Conservation (phyloP, 2,888 invertebrate species). For the Drosophila picticornis region DNA sequence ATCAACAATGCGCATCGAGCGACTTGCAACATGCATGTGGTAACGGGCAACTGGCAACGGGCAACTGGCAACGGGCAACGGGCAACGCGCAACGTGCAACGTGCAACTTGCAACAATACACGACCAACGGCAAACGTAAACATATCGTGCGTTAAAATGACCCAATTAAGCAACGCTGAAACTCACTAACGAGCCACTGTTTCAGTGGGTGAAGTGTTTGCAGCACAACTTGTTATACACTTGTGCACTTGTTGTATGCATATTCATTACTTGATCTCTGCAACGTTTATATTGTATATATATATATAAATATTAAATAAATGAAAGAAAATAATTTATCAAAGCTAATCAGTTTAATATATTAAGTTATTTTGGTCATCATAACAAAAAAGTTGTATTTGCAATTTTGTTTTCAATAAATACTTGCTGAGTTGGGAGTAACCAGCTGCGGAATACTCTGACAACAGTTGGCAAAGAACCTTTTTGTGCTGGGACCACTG, state of each 20-base stretch:
- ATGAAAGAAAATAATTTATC: too few species aligned
- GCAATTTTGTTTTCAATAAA: not conserved
- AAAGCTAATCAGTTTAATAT: not conserved
- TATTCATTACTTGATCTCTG: not conserved
- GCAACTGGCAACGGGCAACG: constrained; percentile 3
- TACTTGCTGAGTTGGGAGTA: not conserved
- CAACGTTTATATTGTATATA: not conserved
- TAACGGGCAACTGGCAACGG: constrained; percentile 9
- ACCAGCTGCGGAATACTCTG: not conserved
- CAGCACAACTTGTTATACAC: not conserved
- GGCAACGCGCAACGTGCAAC: not conserved
- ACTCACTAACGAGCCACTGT: not conserved
- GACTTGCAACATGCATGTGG: constrained; percentile 2
- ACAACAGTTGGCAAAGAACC: not conserved
- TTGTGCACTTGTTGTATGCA: too few species aligned
- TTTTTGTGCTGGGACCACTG: not conserved
- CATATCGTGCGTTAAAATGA: constrained; percentile 33
- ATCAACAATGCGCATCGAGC: constrained; percentile 44
- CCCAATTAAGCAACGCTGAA: constrained; percentile 40
- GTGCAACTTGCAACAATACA: constrained; percentile 7
- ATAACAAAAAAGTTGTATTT: not conserved
- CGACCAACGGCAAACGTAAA: constrained; percentile 18
- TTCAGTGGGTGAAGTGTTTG: not conserved
- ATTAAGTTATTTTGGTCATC: not conserved
- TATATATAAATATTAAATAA: not conserved